These are phyloP conservation scores for Tragelaphus strepsiceros DNA, from an alignment of 2,113 vertebrate species.

Conservation along the genomic window DNA sequence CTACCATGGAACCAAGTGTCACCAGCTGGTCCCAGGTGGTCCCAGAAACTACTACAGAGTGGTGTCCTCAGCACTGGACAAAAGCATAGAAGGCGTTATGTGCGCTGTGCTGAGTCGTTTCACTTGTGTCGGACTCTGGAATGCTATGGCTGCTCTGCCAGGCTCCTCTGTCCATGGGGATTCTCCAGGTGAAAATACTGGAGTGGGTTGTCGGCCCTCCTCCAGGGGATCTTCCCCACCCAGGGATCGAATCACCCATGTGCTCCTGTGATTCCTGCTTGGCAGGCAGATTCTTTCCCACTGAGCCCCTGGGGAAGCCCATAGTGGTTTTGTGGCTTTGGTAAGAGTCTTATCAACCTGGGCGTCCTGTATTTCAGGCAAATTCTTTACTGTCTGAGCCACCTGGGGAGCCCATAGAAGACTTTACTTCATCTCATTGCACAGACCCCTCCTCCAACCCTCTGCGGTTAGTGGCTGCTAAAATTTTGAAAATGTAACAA, in stretches of 20 bases:
- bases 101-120: background rate
- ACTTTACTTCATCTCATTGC: background rate
- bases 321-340: background rate
- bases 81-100: background rate
- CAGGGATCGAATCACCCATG: background rate
- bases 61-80: background rate
- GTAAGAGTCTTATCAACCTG: background rate
- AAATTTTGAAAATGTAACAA: slow-evolving; percentile 4
- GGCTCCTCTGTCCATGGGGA: background rate
- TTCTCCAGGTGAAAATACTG: background rate
- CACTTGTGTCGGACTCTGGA: rapidly evolving
- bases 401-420: background rate
- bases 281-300: background rate
- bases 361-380: background rate
- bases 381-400: background rate
- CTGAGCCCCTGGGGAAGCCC: background rate
- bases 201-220: background rate
- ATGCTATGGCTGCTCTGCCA: background rate
- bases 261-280: background rate
- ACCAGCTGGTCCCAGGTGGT: too few species aligned
- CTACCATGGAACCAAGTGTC: background rate
- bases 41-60: background rate
- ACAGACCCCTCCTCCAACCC: background rate
- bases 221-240: background rate
- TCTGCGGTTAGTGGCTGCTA: background rate